A percentile compares a stretch with the other conserved stretches of the same genome.
Conservation (phyloP, 2,113 vertebrate species). For the Saguinus midas region DNA sequence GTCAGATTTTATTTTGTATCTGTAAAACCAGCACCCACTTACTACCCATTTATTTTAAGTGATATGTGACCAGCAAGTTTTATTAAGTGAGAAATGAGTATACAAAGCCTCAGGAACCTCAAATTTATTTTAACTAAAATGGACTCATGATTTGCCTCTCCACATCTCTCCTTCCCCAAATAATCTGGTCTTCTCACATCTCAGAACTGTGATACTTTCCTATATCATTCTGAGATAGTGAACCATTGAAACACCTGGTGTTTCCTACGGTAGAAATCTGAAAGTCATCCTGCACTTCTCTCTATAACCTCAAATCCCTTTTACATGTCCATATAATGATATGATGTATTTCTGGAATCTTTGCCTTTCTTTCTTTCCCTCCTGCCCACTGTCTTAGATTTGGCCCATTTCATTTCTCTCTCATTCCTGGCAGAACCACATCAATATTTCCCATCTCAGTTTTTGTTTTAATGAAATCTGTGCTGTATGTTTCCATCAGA, state of each 20-base stretch:
- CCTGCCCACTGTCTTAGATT: neutral
- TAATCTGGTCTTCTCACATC: neutral
- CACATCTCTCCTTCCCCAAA: accelerated
- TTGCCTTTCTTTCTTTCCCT: neutral
- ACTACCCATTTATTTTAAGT: neutral
- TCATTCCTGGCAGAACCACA: neutral
- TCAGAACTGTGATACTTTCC: neutral
- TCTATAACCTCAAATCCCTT: neutral
- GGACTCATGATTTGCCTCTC: neutral
- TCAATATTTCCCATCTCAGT: neutral
- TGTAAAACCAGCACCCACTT: neutral
- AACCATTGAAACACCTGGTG: neutral
- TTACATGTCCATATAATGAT: neutral
- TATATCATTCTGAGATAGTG: neutral
- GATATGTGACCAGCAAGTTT: neutral
- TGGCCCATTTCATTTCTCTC: neutral
- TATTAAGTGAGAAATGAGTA: neutral
- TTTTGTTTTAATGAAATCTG: neutral
- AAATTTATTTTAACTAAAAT: neutral
- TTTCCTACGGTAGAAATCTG: neutral
- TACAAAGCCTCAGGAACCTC: neutral
- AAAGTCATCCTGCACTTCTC: neutral
- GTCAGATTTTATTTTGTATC: neutral
- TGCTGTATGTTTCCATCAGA: neutral
- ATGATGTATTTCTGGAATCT: neutral